phyloP scores from a whole-genome alignment of 2,797 vertebrate genomes.

The Carcharodon carcharias region DNA sequence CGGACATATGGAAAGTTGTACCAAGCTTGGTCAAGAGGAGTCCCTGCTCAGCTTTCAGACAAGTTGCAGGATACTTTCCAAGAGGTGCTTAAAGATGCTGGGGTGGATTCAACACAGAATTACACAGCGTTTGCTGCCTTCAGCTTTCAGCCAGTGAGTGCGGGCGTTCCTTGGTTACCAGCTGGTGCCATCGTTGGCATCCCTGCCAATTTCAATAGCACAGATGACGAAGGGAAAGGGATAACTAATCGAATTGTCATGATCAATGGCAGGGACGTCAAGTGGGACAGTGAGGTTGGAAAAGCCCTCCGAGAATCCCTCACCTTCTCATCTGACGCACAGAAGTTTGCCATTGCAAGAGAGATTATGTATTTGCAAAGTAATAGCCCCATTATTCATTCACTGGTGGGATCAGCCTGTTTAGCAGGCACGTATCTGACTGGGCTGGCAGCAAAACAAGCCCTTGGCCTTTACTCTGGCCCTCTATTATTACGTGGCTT shows the following conservation, averaged over 20 bases:
- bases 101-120: constrained; percentile 48
- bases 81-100: constrained; percentile 67
- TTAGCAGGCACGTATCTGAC: constrained; percentile 69
- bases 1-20: constrained; percentile 67
- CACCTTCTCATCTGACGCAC: constrained; percentile 66
- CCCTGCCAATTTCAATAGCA: constrained; percentile 76
- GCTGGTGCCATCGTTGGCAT: constrained; percentile 74
- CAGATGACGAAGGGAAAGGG: constrained; percentile 50
- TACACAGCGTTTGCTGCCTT: constrained; percentile 73
- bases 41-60: constrained; percentile 61
- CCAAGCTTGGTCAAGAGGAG: constrained; percentile 75
- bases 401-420: constrained; percentile 67
- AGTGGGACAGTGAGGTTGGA: constrained; percentile 69
- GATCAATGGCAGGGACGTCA: constrained; percentile 65
- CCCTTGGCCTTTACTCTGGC: constrained; percentile 64
- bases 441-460: constrained; percentile 64
- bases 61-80: constrained; percentile 65
- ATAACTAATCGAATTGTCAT: constrained; percentile 65
- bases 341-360: constrained; percentile 80
- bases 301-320: constrained; percentile 65
- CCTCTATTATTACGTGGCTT: constrained; percentile 55
- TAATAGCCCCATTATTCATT: constrained; percentile 57
- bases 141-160: constrained; percentile 77
- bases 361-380: constrained; percentile 70
- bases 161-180: constrained; percentile 78